These are phyloP conservation scores for Poecilus cupreus DNA, from an alignment of 2,888 invertebrate species.

Conservation along the genomic window DNA sequence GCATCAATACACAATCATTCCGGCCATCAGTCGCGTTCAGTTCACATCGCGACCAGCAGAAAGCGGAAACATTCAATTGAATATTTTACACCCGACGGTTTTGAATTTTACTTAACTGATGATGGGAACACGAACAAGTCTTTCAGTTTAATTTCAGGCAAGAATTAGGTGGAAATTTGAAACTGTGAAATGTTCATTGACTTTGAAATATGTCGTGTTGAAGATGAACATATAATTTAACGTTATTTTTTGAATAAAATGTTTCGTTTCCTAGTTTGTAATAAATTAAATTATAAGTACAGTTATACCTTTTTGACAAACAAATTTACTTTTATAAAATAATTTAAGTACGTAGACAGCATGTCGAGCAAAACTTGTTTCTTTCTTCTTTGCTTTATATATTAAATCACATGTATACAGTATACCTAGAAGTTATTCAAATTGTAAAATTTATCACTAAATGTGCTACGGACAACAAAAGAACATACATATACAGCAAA, in stretches of 20 bases:
- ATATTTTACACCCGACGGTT: constrained; percentile 45
- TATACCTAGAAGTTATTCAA: too few species aligned
- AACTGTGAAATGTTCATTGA: constrained; percentile 14
- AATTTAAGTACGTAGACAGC: too few species aligned
- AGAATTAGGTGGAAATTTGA: constrained; percentile 13
- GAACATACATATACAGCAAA: too few species aligned
- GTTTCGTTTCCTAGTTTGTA: too few species aligned
- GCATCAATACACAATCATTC: constrained; percentile 54
- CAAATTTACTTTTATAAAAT: too few species aligned
- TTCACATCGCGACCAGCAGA: constrained; percentile 21
- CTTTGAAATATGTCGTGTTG: background rate
- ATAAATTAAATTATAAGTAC: too few species aligned
- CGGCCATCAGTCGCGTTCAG: constrained; percentile 32
- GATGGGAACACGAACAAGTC: constrained; percentile 20
- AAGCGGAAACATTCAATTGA: constrained; percentile 25
- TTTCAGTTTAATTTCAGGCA: constrained; percentile 1
- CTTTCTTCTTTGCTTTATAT: too few species aligned
- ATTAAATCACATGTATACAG: too few species aligned
- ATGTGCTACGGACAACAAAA: too few species aligned
- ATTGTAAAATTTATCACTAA: too few species aligned
- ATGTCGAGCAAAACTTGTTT: too few species aligned
- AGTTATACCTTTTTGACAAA: too few species aligned
- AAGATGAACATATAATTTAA: background rate
- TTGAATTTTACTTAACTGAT: constrained; percentile 29
- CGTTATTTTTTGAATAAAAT: background rate